Evolutionary conservation across 2,888 invertebrate genomes (phyloP).

Genomic region (Eupithecia subfuscata): DNA sequence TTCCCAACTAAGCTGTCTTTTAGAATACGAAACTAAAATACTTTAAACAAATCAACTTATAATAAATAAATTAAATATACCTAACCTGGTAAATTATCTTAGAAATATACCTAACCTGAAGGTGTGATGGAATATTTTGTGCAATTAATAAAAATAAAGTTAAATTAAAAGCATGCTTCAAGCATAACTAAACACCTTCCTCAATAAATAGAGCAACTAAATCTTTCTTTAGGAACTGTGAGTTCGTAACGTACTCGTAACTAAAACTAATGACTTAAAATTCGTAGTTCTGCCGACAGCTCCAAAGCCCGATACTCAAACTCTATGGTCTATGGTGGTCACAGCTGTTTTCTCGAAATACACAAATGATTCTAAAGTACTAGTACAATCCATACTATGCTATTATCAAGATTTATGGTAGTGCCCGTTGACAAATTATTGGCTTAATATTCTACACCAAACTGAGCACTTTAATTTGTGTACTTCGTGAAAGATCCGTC

Average conservation of each 20-base stretch:
- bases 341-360: constrained; percentile 10
- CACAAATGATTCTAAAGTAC: constrained; percentile 7
- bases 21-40: constrained; percentile 36
- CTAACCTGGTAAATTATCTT: too few species aligned
- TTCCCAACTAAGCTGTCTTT: constrained; percentile 32
- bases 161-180: constrained; percentile 53
- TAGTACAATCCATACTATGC: background rate
- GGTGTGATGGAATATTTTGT: constrained; percentile 44
- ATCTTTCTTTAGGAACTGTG: constrained; percentile 69
- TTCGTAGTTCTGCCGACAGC: constrained; percentile 52
- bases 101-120: constrained; percentile 29
- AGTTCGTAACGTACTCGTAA: constrained; percentile 59
- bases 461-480: constrained; percentile 1
- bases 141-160: constrained; percentile 31
- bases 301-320: constrained; percentile 2
- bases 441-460: background rate
- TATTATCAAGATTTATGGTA: background rate
- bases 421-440: background rate
- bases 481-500: constrained; percentile 5
- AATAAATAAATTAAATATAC: too few species aligned
- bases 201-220: constrained; percentile 43
- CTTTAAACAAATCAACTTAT: constrained; percentile 44
- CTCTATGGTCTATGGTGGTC: background rate
- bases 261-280: constrained; percentile 68
- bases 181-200: constrained; percentile 52